Evolutionary conservation across 2,797 vertebrate species (phyloP), one percentile per base, ranked within the genome.

Genomic region (Arnoldichthys spilopterus): DNA sequence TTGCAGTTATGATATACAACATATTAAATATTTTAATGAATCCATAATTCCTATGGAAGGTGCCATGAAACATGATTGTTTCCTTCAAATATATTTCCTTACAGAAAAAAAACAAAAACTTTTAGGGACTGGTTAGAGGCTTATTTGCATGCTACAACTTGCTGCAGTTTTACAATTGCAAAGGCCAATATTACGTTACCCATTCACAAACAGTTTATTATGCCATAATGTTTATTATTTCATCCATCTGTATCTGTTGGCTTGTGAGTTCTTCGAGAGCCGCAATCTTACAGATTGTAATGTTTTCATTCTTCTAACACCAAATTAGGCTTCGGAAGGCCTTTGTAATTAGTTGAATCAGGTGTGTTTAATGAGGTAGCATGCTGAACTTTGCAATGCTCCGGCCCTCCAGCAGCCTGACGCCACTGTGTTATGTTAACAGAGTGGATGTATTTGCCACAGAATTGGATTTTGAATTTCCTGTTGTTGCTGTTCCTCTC

Each of bases 401-500:
- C 18, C 7, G 51, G 53, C 53, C 22, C 22, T 59, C 56, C 26
- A 59, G 56, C 56, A 59, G 56, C 26, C 26, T 30, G 56, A 18
- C 56, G 58, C 62, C 37, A 22, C 32, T 6, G 6, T 62, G 37
- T 47, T 67, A 26, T 47, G 26, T 12, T 24, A 79, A 58, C 77
- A 75, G 74, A 72, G 51, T 53, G 70, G 58, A 53, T 63, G 54
- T 76, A 78, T 85, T 82, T 68, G 77, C 76, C 61, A 80, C 37
- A 43, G 59, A 64, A 24, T 82, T 70, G 22, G 71, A 76, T 45
- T 45, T 84, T 62, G 73, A 34, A 72, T 80, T 82, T 82, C 53
- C 68, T 70, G 16, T 26, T 80, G 71, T 73, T 26, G 28, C 64
- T 80, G 71, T 76, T 81, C 61, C n/a, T 59, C 64, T 81, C 45